Base-by-base conservation (phyloP, 2,888 invertebrate species). In the Netelia inedita region DNA sequence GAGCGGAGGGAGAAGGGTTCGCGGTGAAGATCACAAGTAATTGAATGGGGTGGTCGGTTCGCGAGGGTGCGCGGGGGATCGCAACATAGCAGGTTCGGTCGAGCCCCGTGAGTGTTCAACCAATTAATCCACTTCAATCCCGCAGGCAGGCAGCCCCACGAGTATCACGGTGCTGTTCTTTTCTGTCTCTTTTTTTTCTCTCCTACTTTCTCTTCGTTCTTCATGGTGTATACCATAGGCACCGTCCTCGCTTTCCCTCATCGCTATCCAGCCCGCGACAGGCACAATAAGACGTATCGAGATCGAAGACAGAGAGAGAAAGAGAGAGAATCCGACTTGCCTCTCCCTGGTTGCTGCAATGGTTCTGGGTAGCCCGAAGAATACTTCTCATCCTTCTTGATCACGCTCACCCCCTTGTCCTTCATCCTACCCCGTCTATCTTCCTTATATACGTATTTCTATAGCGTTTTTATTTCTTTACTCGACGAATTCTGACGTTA, bases 121-220 rank as follows among this genome's bases (percentile, higher is more conserved):
- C 92, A 92, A 92, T 92, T 92, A 92, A 92, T 92, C 92, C 91
- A 91, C 92, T 92, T 91, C 91, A 92, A 92, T 91, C 91, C 88
- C 88, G 87, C 88, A 89, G 90, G 88, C 89, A 87, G 87, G 82
- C 88, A 80, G 72, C 87, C 89, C 89, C 90, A 86, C 86, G 91
- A 91, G 89, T 88, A 91, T 91, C 89, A 89, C 88, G 81, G 75
- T 82, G 82, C 81, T 87, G 83, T 86, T 75, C 57, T 82, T 82
- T 55, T 81, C 16, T 59, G 11, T 53, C 16, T 76, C 84, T 87
- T 88, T 81, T 84, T 78, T 88, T 82, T 68, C 43, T 75, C 63
- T 50, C 65, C 61, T 79, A n/a, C n/a, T 73, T 53, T 68, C 73
- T 35, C 21, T 28, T 75, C n/a, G 43, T 68, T 41, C 69, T 72